Evolutionary conservation across 2,888 invertebrate species (phyloP).

Genomic region (Pristionchus mayeri): DNA sequence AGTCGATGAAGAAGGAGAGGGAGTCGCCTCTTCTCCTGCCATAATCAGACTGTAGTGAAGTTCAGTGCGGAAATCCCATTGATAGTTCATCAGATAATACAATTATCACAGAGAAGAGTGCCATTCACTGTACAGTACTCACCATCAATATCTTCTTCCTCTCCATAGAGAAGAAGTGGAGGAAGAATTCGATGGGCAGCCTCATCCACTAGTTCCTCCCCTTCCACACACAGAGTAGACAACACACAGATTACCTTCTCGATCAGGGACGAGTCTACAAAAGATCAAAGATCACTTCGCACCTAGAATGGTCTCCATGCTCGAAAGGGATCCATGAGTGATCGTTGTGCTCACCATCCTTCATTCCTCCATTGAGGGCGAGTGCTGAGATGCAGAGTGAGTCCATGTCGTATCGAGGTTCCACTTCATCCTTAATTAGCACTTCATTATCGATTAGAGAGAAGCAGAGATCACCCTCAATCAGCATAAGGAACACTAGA

Average conservation of each 20-base stretch:
- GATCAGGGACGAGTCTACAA: background rate
- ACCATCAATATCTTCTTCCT: slow-evolving; percentile 8
- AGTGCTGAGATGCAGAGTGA: slow-evolving; percentile 31
- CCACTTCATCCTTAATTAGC: slow-evolving; percentile 31
- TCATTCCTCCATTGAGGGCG: background rate
- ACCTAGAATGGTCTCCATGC: background rate
- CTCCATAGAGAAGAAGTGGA: slow-evolving; percentile 49
- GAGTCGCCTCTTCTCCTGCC: background rate
- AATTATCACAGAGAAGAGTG: too few species aligned
- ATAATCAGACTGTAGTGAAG: background rate
- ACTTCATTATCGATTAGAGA: background rate
- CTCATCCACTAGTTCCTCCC: slow-evolving; percentile 47
- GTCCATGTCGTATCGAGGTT: slow-evolving; percentile 35
- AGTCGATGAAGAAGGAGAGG: slow-evolving; percentile 29
- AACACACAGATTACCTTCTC: slow-evolving; percentile 10
- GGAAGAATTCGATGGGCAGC: slow-evolving; percentile 43
- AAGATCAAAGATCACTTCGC: background rate
- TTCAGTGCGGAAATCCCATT: background rate
- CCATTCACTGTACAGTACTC: too few species aligned
- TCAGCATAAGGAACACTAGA: background rate
- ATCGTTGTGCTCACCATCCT: background rate
- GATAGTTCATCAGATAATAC: too few species aligned
- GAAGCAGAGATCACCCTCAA: background rate
- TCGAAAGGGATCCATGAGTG: background rate
- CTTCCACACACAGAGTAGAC: slow-evolving; percentile 45